Evolutionary conservation across 2,113 vertebrate species (phyloP), one percentile per base, ranked within the genome.

Genomic region (Propithecus coquereli): DNA sequence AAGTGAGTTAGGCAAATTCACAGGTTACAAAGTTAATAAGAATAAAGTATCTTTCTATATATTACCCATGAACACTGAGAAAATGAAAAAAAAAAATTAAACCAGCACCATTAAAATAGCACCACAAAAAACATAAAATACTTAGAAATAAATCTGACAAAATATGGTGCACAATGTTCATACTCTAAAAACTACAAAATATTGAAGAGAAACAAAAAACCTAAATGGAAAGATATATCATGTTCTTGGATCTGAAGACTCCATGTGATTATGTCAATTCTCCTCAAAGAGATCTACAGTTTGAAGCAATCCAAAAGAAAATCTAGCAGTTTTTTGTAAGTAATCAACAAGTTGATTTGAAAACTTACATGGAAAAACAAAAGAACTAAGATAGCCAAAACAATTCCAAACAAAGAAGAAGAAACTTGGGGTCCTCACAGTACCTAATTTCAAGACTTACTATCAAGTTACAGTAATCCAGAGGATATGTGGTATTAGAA

Each of bases 11-110:
- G 57, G 57, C 8, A 94, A 94, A 92, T 65, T 63, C 66, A 92
- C 91, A 94, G 30, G 27, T 52, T 94, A 80, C 22, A 94, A 76
- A 87, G 34, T 82, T 79, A 82, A 65, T 43, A 96, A 82, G 52
- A 92, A 91, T 40, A 22, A 80, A 79, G 34, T 30, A 8, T 66
- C 70, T 82, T 90, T 70, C 13, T 73, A 81, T 86, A 77, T 77
- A 71, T 10, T 34, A 90, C 66, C 34, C 95, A 52, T 71, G 61
- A 76, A 68, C 34, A 91, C 4, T n/a, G 68, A 17, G 65, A 76
- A 95, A 88, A 80, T 43, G 30, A 73, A 45, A 73, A 74, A 25
- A 37, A 32, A 76, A 40, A 32, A 66, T 1, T 32, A 34, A 88
- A 70, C 10, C 40, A 91, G 23, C 59, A 80, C 30, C 47, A 83